These are phyloP conservation scores for Pluvianellus socialis DNA, from an alignment of 2,113 vertebrate genomes.

Conservation along the genomic window DNA sequence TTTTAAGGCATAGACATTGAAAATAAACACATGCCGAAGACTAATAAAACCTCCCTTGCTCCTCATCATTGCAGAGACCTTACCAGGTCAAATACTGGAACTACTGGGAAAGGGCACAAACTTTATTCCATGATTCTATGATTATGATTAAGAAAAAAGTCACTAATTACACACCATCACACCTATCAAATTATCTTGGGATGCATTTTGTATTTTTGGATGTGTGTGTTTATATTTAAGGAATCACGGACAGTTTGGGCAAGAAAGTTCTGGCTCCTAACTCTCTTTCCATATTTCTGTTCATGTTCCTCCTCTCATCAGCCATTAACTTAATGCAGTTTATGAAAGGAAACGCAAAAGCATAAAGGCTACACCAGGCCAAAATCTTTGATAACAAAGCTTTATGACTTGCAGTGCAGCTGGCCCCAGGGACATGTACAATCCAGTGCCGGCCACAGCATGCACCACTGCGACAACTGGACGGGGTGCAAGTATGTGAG, in stretches of 20 bases:
- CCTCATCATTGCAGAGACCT: background rate
- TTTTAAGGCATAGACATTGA: background rate
- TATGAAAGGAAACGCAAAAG: background rate
- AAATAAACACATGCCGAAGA: background rate
- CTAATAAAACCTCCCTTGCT: background rate
- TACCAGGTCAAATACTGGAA: background rate
- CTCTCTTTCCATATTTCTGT: background rate
- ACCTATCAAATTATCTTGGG: background rate
- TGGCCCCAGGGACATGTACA: too few species aligned
- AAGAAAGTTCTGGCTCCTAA: background rate
- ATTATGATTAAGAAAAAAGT: background rate
- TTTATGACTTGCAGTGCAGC: background rate
- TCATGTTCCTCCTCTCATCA: background rate
- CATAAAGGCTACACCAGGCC: background rate
- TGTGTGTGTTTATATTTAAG: background rate
- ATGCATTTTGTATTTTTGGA: background rate
- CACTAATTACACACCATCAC: background rate
- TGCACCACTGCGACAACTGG: fast-evolving
- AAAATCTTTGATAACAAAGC: background rate
- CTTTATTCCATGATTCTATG: background rate
- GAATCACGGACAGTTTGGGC: background rate
- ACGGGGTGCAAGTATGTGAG: fast-evolving
- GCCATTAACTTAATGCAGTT: background rate
- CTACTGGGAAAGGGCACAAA: background rate
- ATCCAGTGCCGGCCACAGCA: background rate